These are phyloP conservation scores for Sthenelais limicola DNA, from an alignment of 2,888 invertebrate species.

Conservation along the genomic window DNA sequence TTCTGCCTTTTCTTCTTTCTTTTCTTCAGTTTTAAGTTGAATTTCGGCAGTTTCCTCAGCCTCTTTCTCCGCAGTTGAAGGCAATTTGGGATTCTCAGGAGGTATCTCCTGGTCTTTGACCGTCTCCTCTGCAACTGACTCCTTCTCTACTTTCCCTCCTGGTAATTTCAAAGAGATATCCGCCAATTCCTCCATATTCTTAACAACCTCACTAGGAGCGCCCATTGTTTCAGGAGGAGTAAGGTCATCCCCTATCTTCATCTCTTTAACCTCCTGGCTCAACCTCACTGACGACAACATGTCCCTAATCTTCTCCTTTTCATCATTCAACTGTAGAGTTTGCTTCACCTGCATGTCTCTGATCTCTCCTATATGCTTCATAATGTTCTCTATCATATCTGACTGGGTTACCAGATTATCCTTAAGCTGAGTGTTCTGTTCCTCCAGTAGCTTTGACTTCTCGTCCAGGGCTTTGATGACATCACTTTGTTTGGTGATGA, in stretches of 20 bases:
- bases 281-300: not conserved
- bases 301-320: not conserved
- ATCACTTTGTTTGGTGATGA: conserved; percentile 56
- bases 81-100: not conserved
- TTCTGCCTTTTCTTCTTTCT: not conserved
- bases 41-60: not conserved
- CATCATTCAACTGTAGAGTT: not conserved
- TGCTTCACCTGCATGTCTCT: conserved; percentile 18
- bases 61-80: not conserved
- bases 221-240: not conserved
- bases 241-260: not conserved
- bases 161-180: not conserved
- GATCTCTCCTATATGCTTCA: conserved; percentile 29
- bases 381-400: conserved; percentile 14
- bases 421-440: conserved; percentile 49
- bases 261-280: not conserved
- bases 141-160: not conserved
- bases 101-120: not conserved
- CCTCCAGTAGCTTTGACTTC: conserved; percentile 52
- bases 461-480: conserved; percentile 38
- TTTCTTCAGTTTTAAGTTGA: not conserved
- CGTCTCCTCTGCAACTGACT: not conserved
- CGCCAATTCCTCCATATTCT: too few species aligned
- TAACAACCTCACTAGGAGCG: too few species aligned
- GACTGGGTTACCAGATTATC: conserved; percentile 31